Base-by-base conservation (phyloP, 1,140 invertebrate species). In the Pygmarrhopalites habei region DNA sequence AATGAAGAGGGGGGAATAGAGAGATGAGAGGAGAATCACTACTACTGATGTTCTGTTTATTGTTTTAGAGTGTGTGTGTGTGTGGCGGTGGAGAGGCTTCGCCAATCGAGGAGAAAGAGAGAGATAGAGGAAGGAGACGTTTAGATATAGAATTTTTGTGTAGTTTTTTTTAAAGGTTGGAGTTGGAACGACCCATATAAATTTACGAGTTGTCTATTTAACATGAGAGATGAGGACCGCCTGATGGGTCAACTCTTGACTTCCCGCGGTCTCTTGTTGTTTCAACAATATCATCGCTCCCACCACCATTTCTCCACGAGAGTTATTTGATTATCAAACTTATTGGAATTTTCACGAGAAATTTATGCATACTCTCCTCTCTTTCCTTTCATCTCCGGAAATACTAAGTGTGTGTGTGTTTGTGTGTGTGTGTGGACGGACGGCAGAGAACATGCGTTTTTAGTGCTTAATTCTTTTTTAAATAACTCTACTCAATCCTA, bases 281-380 rank as follows among this genome's bases (percentile, higher is more conserved):
- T 44, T 58, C 62, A 64, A 64, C 62, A 64, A 64, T 64, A 64
- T 64, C 62, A 64, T 64, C 39, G 58, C 39, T 59, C 26, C 43
- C 29, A 30, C 32, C 47, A 53, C 43, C 51, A 28, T 43, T 25
- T 26, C 49, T 5, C 49, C 15, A 21, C 49, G 29, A 59, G 57
- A 64, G 58, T 59, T 64, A 64, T 64, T 64, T 64, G 62, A 64
- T 64, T 64, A 64, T 64, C 56, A 59, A 46, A 64, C 25, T 64
- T 44, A 64, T 64, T 64, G 62, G 62, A 64, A 64, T 64, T 58
- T 58, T 35, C 39, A 23, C 46, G 17, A 46, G 25, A 64, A 64
- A 64, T 52, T 52, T 52, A 52, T 52, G 14, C n/a, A 25, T 52
- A 15, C 32, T 7, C 15, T 35, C 32, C 32, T 35, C n/a, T n/a